phyloP scores from a whole-genome alignment of 2,888 invertebrate species.

The Drosophila pseudotakahashii region DNA sequence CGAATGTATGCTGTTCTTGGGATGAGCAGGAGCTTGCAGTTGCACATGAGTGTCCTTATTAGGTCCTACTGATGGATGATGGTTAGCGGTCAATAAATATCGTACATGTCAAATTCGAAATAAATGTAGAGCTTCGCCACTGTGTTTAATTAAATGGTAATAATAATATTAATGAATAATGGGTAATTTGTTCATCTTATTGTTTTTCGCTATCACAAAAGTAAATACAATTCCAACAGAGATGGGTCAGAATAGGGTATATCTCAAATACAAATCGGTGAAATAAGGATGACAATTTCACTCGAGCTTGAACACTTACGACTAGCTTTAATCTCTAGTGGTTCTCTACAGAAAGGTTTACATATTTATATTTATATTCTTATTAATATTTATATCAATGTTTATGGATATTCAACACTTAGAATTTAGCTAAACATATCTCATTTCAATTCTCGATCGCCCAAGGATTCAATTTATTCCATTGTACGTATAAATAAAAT shows the following conservation, averaged over 20 bases:
- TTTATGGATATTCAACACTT: slow-evolving; percentile 71
- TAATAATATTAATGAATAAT: slow-evolving; percentile 32
- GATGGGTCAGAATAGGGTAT: slow-evolving; percentile 33
- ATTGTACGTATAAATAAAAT: slow-evolving; percentile 50
- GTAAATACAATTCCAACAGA: slow-evolving; percentile 72
- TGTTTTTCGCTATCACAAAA: slow-evolving; percentile 73
- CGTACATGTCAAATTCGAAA: slow-evolving; percentile 53
- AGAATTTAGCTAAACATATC: slow-evolving; percentile 54
- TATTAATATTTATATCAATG: slow-evolving; percentile 42
- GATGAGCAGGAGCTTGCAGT: slow-evolving; percentile 7
- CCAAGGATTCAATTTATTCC: slow-evolving; percentile 23
- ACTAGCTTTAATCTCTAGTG: slow-evolving; percentile 58
- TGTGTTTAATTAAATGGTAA: slow-evolving; percentile 21
- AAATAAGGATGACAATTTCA: slow-evolving; percentile 40
- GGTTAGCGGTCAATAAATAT: slow-evolving; percentile 33
- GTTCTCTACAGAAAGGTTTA: slow-evolving; percentile 45
- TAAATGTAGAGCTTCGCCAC: slow-evolving; percentile 41
- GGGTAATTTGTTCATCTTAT: slow-evolving; percentile 69
- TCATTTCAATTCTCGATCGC: slow-evolving; percentile 14
- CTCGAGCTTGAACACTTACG: slow-evolving; percentile 43
- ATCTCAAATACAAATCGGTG: slow-evolving; percentile 32
- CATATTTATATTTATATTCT: slow-evolving; percentile 37
- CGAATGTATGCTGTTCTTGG: slow-evolving; percentile 63
- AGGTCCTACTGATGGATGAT: slow-evolving; percentile 19
- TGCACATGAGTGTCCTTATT: background rate